A percentile compares a stretch with the other conserved stretches of the same genome.
phyloP scores from a whole-genome alignment of 2,888 invertebrate genomes.

The Drosophila phalerata region DNA sequence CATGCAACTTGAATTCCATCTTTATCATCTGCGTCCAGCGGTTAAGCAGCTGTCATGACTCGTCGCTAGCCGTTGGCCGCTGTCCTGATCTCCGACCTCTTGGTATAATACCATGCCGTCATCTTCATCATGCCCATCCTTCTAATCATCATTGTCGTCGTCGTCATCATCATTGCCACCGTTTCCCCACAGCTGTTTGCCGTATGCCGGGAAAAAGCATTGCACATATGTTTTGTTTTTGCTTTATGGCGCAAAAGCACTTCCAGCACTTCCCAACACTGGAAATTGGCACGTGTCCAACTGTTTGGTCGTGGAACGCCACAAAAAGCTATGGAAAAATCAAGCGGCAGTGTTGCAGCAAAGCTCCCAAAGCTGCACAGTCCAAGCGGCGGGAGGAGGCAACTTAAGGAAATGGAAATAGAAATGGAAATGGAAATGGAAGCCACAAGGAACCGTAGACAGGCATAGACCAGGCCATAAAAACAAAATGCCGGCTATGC shows the following conservation, averaged over 20 bases:
- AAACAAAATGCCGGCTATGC: constrained; percentile 60
- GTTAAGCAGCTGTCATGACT: constrained; percentile 42
- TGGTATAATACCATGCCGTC: constrained; percentile 47
- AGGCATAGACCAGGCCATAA: constrained; percentile 19
- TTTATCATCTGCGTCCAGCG: constrained; percentile 32
- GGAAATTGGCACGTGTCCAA: constrained; percentile 72
- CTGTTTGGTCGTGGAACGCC: constrained; percentile 37
- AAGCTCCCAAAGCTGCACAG: constrained; percentile 43
- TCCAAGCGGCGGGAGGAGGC: not conserved
- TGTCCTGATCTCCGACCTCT: constrained; percentile 25
- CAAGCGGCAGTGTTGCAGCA: constrained; percentile 50
- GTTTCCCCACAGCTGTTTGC: constrained; percentile 65
- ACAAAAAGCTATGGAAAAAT: constrained; percentile 46
- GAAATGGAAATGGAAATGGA: too few relatives aligned
- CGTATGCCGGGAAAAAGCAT: constrained; percentile 57
- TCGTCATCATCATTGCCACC: constrained; percentile 32
- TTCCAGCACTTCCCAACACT: constrained; percentile 43
- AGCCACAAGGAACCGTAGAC: constrained; percentile 32
- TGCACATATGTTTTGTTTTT: constrained; percentile 68
- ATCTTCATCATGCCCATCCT: constrained; percentile 17
- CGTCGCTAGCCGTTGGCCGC: constrained; percentile 5
- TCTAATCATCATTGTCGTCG: not conserved
- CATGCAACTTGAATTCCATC: constrained; percentile 28
- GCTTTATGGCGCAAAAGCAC: constrained; percentile 46
- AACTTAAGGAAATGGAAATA: not conserved